These are phyloP conservation scores for Pycnonotus jocosus DNA, from an alignment of 2,113 vertebrate species.

Conservation along the genomic window DNA sequence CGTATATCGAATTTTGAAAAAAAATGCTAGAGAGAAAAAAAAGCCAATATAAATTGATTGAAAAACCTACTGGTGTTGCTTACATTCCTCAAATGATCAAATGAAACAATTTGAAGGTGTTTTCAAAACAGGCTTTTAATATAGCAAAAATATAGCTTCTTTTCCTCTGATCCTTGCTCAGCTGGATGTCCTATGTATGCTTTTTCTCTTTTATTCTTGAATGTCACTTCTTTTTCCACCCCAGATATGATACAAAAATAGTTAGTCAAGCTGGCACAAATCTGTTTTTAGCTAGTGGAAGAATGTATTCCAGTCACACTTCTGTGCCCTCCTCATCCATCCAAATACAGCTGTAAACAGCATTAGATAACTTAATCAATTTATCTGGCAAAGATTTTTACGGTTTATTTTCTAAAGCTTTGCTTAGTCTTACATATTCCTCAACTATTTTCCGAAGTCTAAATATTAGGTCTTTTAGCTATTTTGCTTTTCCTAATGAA, in stretches of 20 bases:
- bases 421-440: neutral
- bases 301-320: neutral
- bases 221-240: neutral
- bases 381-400: neutral
- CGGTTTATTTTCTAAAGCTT: neutral
- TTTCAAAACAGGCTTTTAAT: neutral
- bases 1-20: neutral
- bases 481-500: neutral
- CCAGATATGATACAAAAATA: neutral
- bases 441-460: neutral
- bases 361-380: neutral
- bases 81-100: neutral
- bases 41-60: neutral
- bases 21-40: neutral
- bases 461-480: neutral
- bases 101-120: neutral
- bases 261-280: neutral
- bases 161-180: neutral
- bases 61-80: neutral
- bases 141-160: neutral
- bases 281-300: neutral
- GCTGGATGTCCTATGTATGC: neutral
- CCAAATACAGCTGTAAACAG: neutral
- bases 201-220: neutral
- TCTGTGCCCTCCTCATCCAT: neutral